phyloP scores from a whole-genome alignment of 2,888 invertebrate genomes.

The Diploptera punctata region DNA sequence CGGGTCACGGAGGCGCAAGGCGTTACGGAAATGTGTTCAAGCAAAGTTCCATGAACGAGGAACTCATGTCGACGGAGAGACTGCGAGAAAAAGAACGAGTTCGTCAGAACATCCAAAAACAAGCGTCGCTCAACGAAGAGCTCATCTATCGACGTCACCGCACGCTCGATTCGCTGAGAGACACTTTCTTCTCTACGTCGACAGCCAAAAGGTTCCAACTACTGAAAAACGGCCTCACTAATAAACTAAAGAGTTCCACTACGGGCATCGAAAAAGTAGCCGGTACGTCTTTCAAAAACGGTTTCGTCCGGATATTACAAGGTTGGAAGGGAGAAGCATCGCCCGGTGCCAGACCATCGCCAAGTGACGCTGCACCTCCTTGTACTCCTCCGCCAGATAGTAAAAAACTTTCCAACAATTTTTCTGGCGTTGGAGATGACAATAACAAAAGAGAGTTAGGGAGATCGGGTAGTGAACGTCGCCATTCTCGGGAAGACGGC shows the following conservation, averaged over 20 bases:
- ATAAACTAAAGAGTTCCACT: slow-evolving; percentile 81
- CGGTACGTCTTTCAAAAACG: slow-evolving; percentile 69
- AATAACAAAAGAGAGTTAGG: slow-evolving; percentile 29
- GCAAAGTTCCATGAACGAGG: slow-evolving; percentile 88
- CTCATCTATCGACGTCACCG: slow-evolving; percentile 71
- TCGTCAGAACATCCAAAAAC: slow-evolving; percentile 85
- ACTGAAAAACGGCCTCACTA: slow-evolving; percentile 80
- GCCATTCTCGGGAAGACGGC: slow-evolving; percentile 85
- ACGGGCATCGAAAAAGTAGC: slow-evolving; percentile 85
- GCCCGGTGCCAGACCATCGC: slow-evolving; percentile 35
- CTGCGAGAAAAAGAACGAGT: slow-evolving; percentile 82
- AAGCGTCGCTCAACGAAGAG: slow-evolving; percentile 88
- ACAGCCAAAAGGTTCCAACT: slow-evolving; percentile 79
- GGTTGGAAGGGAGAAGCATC: slow-evolving; percentile 70
- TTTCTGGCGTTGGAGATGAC: slow-evolving; percentile 23
- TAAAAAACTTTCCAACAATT: slow-evolving; percentile 30
- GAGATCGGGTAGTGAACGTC: slow-evolving; percentile 63
- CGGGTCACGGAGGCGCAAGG: slow-evolving; percentile 40
- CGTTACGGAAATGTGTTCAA: slow-evolving; percentile 69
- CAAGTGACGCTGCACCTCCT: slow-evolving; percentile 36
- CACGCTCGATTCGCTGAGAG: slow-evolving; percentile 72
- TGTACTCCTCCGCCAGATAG: slow-evolving; percentile 38
- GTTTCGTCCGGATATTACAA: slow-evolving; percentile 84
- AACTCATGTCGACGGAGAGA: slow-evolving; percentile 86
- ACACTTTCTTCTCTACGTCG: slow-evolving; percentile 75